Conservation (phyloP, 2,797 vertebrate species). For the Chiloscyllium punctatum region DNA sequence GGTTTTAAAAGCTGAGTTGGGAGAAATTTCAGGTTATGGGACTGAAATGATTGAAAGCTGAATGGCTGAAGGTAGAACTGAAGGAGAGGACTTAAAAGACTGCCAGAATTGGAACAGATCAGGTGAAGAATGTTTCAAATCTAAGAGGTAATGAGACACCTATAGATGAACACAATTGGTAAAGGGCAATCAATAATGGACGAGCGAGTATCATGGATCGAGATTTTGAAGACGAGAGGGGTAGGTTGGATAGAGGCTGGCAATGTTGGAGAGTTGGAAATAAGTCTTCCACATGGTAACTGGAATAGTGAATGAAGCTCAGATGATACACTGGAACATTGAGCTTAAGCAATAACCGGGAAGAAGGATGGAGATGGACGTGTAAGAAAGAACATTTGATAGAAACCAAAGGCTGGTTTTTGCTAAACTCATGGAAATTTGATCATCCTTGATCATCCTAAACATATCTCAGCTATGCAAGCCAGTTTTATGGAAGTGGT, state of each 20-base stretch:
- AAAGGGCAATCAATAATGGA: neutral
- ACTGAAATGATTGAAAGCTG: neutral
- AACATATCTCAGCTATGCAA: neutral
- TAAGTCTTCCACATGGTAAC: neutral
- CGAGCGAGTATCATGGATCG: neutral
- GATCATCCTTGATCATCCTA: neutral
- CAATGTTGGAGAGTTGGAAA: neutral
- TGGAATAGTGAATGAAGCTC: neutral
- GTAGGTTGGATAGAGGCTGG: neutral
- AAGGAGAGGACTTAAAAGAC: neutral
- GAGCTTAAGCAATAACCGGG: neutral
- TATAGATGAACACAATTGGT: neutral
- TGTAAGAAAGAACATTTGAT: neutral
- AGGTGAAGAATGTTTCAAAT: neutral
- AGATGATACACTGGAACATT: neutral
- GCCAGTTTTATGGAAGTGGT: neutral
- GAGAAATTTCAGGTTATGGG: neutral
- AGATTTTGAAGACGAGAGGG: neutral
- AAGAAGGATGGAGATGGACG: neutral
- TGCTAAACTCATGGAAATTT: neutral
- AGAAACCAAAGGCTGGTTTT: neutral
- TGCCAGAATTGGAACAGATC: neutral
- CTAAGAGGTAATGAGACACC: neutral
- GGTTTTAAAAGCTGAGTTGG: neutral
- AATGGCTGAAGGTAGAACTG: neutral